Evolutionary conservation across 2,797 vertebrate genomes (phyloP).

Genomic region (Brachyrhaphis roseni): DNA sequence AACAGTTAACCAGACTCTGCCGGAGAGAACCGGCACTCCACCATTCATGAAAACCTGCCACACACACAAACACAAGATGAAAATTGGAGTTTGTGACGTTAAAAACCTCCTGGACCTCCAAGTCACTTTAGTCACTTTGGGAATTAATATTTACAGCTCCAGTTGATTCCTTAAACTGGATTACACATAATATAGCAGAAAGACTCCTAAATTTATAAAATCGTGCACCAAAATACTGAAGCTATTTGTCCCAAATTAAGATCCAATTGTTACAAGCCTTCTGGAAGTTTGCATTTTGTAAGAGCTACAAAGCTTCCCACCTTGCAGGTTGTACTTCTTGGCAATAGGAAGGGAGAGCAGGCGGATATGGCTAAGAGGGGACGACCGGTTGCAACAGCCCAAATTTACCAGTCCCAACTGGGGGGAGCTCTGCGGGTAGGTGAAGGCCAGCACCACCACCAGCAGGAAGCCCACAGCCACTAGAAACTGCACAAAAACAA

Average conservation of each 20-base stretch:
- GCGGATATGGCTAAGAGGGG: constrained; percentile 88
- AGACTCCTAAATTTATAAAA: not conserved
- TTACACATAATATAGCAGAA: not conserved
- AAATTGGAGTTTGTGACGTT: not conserved
- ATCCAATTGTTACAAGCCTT: not conserved
- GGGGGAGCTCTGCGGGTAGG: constrained; percentile 84
- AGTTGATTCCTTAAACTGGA: not conserved
- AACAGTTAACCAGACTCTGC: constrained; percentile 79
- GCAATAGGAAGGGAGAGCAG: constrained; percentile 92
- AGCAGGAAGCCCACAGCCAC: constrained; percentile 86
- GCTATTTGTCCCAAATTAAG: not conserved
- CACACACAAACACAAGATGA: not conserved
- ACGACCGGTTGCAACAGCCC: constrained; percentile 86
- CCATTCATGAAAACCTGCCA: constrained; percentile 80
- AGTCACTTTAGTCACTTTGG: not conserved
- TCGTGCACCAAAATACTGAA: not conserved
- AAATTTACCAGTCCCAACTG: constrained; percentile 82
- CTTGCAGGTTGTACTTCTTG: constrained; percentile 93
- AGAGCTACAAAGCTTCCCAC: constrained; percentile 52
- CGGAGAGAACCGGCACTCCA: constrained; percentile 71
- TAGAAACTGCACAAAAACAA: constrained; percentile 78
- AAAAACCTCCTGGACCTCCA: not conserved
- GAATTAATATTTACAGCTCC: not conserved
- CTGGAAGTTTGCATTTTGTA: not conserved
- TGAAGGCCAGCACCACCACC: constrained; percentile 86